These are phyloP conservation scores for Apostichopus leukothele DNA, from an alignment of 53 echinoderm and acorn worm species.

Conservation along the genomic window DNA sequence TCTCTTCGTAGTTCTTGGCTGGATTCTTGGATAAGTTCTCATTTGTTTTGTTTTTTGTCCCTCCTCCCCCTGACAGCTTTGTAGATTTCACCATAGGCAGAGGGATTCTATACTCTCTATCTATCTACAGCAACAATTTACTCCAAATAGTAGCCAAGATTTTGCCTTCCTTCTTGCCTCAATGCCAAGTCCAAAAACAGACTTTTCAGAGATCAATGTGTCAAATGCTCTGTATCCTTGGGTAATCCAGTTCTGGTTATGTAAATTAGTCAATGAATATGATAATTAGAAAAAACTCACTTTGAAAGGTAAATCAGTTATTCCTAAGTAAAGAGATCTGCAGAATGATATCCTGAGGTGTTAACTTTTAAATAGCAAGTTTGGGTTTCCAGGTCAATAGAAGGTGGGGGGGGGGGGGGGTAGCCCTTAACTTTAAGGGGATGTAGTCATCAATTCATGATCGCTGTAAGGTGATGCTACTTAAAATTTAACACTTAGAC, in stretches of 20 bases:
- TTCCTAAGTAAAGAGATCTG: background rate
- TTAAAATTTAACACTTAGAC: too few species aligned
- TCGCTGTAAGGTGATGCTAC: too few species aligned
- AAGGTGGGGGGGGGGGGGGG: background rate
- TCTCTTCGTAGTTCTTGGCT: too few species aligned
- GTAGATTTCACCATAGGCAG: too few species aligned
- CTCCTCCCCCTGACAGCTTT: too few species aligned
- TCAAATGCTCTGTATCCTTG: background rate
- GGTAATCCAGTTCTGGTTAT: background rate
- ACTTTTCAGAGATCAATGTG: background rate
- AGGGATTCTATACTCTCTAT: too few species aligned
- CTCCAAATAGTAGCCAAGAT: background rate
- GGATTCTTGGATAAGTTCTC: too few species aligned
- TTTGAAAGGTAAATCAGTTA: background rate
- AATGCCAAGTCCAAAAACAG: background rate
- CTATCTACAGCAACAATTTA: background rate
- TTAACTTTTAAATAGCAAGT: background rate
- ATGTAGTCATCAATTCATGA: too few species aligned
- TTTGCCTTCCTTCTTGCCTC: background rate
- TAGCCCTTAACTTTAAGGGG: too few species aligned
- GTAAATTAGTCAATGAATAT: background rate
- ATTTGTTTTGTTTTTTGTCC: too few species aligned
- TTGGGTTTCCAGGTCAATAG: background rate
- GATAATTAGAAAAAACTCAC: slow-evolving; percentile 1
- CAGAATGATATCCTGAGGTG: background rate